Evolutionary conservation across 2,797 vertebrate genomes (phyloP), one percentile per base, ranked within the genome.

Genomic region (Vespertilio murinus): DNA sequence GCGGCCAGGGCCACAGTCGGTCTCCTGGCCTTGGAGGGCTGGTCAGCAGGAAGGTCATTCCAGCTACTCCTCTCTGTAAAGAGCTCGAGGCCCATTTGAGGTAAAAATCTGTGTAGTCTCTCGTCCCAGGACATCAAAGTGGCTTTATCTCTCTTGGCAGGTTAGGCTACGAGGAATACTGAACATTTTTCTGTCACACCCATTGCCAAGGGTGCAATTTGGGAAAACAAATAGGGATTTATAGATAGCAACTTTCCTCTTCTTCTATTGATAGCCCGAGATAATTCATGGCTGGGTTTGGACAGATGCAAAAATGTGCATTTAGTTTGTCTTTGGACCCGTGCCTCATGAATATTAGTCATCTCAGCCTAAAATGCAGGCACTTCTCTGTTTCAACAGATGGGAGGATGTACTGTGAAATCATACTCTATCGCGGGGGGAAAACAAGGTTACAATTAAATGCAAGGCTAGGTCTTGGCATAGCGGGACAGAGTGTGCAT

Each of bases 271-370:
- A 97, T 97, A 97, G 95, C n/a, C 93, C 79, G 79, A 96, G 87
- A 98, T 97, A 98, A 98, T 96, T 96, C 97, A 97, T 96, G 80
- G 92, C 96, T 97, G 96, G 82, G 90, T 97, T 97, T 98, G 96
- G 95, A 96, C 94, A 95, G 92, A 95, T 80, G 75, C 82, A 96
- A 92, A 96, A 97, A 96, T 97, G 95, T 97, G 93, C 94, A 94
- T 97, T 91, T 94, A 42, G 16, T 95, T 96, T 94, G 69, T 97
- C 47, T 96, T 94, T 96, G 93, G 95, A 98, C 96, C 84, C 92
- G 90, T 82, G 95, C 40, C 91, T 97, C 94, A 83, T 96, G 96
- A 97, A 96, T 97, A 91, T 94, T 97, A 95, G 94, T 98, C 94
- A 97, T 98, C 65, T 97, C 75, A 82, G 96, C 88, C 95, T 94